These are phyloP conservation scores for Etheostoma perlongum DNA, from an alignment of 2,797 vertebrate genomes.

Conservation along the genomic window DNA sequence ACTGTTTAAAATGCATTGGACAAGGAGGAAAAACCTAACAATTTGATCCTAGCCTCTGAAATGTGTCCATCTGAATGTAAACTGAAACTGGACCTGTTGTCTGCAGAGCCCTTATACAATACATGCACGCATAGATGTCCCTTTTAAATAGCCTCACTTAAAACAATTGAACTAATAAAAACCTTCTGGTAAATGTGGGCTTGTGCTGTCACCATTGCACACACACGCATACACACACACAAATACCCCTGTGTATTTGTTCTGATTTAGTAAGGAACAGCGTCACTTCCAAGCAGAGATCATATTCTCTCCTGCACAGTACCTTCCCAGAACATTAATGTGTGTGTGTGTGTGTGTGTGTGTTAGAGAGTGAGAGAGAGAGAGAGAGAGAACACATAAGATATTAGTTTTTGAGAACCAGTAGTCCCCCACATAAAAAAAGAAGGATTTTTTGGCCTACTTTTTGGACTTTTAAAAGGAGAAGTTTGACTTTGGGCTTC, in stretches of 20 bases:
- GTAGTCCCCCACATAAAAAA: conserved; percentile 27
- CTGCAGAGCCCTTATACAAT: conserved; percentile 1
- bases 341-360: conserved; percentile 29
- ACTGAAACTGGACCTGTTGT: not conserved
- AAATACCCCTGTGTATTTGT: conserved; percentile 67
- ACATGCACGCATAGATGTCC: not conserved
- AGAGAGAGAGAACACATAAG: conserved; percentile 14
- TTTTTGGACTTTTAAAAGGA: conserved; percentile 18
- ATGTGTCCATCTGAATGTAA: conserved; percentile 37
- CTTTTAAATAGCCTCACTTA: not conserved
- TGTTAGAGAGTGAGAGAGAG: too few species aligned
- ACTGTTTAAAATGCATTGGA: conserved; percentile 47
- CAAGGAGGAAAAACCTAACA: conserved; percentile 19
- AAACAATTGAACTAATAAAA: conserved; percentile 35
- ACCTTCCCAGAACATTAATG: conserved; percentile 75
- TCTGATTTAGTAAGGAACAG: conserved; percentile 66
- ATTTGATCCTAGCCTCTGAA: conserved; percentile 17
- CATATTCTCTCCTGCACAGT: conserved; percentile 72
- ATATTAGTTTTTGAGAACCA: conserved; percentile 48
- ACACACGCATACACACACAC: conserved; percentile 18
- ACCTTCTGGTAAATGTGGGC: conserved; percentile 44
- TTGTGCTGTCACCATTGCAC: conserved; percentile 62
- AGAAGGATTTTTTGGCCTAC: conserved; percentile 1
- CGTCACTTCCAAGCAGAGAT: conserved; percentile 81
- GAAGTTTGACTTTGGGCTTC: not conserved